Base-by-base conservation (phyloP, 37 sponge, comb jelly and placozoan genomes). In the Beroe forskalii region DNA sequence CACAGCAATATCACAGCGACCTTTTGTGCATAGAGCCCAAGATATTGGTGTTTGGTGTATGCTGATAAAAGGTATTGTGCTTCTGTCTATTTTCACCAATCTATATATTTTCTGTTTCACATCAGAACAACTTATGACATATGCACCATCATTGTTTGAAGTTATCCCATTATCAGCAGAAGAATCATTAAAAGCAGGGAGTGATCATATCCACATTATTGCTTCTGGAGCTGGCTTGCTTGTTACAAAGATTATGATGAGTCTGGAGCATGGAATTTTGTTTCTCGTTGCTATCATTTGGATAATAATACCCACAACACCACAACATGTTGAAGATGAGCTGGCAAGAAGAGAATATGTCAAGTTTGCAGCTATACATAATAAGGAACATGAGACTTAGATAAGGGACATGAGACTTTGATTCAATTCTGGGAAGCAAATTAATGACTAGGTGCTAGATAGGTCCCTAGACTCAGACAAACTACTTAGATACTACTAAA, bases 31-130 rank as follows among this genome's bases (percentile, higher is more conserved):
- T 37, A 93, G 96, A 64, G 92, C 60, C 17, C 67, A 62, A 14
- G 62, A 91, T 48, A 94, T 95, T 40, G 96, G 96, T n/a, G 93
- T 95, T 44, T 95, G 96, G 96, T 94, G 32, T 76, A 72, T 67
- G 6, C 94, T 95, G 32, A 93, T 95, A 92, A 62, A 90, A 24
- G 90, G 35, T 30, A 95, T 93, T 90, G 94, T 94, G 43, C 90
- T 93, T 41, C 28, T 93, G 8, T 93, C 91, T 36, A 92, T 95
- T 3, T 92, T 95, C n/a, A 94, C 96, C 40, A 95, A 95, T 91
- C 91, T 92, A 76, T 90, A 76, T 92, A 95, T 95, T 44, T 44
- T 93, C 66, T 93, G 93, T 32, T 93, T 95, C 91, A 91, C 96
- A 28, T 95, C 96, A 25, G 93, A 95, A 42, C 96, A 95, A 89